phyloP scores from a whole-genome alignment of 2,888 invertebrate species.

The Limnephilus rhombicus region DNA sequence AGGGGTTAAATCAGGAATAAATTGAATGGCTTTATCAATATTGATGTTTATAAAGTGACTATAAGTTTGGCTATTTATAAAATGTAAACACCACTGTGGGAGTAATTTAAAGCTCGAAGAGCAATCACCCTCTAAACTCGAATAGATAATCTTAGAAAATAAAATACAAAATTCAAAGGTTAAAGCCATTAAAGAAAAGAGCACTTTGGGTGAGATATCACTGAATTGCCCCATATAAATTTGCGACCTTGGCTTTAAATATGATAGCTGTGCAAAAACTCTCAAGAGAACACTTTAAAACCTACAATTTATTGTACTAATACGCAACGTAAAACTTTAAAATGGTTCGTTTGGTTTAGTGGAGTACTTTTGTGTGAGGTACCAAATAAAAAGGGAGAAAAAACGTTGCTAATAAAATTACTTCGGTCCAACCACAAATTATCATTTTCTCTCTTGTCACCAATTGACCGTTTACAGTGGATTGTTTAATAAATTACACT shows the following conservation, averaged over 20 bases:
- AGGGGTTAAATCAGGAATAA: too few species aligned
- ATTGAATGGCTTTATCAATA: too few species aligned
- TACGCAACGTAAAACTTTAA: not conserved
- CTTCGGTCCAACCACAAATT: too few species aligned
- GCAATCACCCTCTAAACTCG: not conserved
- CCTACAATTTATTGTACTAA: not conserved
- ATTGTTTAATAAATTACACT: too few species aligned
- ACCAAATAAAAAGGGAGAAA: too few species aligned
- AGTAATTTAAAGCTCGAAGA: not conserved
- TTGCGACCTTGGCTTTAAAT: not conserved
- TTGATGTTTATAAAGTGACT: not conserved
- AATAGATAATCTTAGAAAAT: not conserved
- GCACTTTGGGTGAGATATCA: not conserved
- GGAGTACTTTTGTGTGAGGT: not conserved
- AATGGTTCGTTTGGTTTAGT: not conserved
- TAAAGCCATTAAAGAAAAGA: not conserved
- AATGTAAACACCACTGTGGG: not conserved
- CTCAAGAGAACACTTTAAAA: not conserved
- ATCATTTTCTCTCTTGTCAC: too few species aligned
- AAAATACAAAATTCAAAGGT: not conserved
- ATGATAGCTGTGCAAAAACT: not conserved
- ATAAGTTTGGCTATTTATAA: not conserved
- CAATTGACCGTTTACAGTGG: too few species aligned
- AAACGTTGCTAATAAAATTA: too few species aligned
- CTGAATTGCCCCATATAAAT: not conserved